Evolutionary conservation across 2,797 vertebrate genomes (phyloP), one percentile per base, ranked within the genome.

Genomic region (Hafferia zeledoni): DNA sequence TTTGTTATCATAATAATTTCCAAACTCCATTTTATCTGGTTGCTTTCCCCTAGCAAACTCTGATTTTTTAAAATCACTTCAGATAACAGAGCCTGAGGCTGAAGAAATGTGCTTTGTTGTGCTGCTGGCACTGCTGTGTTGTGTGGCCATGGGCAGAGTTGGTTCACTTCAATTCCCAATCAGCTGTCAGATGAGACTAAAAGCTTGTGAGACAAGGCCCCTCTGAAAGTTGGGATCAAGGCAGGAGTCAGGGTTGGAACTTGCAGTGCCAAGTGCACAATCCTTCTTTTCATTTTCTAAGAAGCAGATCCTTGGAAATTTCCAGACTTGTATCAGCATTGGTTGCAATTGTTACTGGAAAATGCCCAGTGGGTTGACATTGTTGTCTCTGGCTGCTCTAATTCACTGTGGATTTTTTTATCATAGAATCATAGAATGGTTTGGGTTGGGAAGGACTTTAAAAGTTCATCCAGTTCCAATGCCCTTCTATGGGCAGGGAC

Each of bases 331-430:
- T n/a, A 41, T 18, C 61, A 70, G 6, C 18, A 39, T 14, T 67
- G 47, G 33, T 6, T 49, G 39, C 4, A 59, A 17, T 16, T 28
- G 3, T 9, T 74, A 30, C 33, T 57, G 46, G 31, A 30, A 83
- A 43, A 65, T 12, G 4, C 43, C 15, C 0, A 1, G 14, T 44
- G 1, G 2, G 4, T 44, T 77, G 47, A 39, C 5, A 10, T 50
- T 41, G 74, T 4, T 80, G 5, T 59, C 33, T 49, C 59, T 19
- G 23, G 5, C 57, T 71, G 35, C 11, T 59, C 44, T 43, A 55
- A 76, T 43, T 72, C 25, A 27, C 3, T 22, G 17, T 33, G 19
- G 43, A 49, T 30, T 49, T 92, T 71, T 65, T 9, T 7, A 25
- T 46, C 12, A 11, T 3, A 3, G 44, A 39, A 16, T 35, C 18